Base-by-base conservation (phyloP, 2,888 invertebrate species). In the Ceriagrion tenellum region DNA sequence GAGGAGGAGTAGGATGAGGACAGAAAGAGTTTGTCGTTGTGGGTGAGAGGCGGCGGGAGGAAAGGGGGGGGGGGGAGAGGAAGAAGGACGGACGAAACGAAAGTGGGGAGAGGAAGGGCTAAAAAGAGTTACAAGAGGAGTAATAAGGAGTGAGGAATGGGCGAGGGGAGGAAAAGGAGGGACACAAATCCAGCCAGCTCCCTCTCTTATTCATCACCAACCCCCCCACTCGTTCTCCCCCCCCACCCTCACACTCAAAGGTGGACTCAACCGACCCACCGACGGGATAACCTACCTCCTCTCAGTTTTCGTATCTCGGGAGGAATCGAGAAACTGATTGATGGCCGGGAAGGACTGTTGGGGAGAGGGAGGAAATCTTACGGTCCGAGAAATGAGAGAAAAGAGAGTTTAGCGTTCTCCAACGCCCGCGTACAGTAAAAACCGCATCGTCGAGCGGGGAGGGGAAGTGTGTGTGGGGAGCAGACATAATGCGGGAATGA, bases 271-370 rank as follows among this genome's bases (percentile, higher is more conserved):
- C n/a, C 3, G 12, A 35, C 74, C 74, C 74, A 81, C 74, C 74
- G 35, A 20, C 30, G 74, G 69, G 74, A 81, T 30, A 35, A 47
- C 93, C 47, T 69, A 81, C 69, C 47, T 63, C 69, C 30, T 47
- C 91, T 91, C 69, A 47, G 69, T 93, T 93, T 93, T 69, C 69
- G 69, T 93, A 69, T 93, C 69, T 93, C 47, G 40, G 59, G 93
- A 69, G 69, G 93, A 93, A 93, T 93, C 93, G 63, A 35, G 93
- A 63, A 56, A 69, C 93, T 93, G 93, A 93, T 93, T 93, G 93
- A 93, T 93, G 93, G 69, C 69, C 55, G 89, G 3, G 69, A 93
- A 47, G 69, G 69, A 63, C 55, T 23, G 6, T 26, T n/a, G 4
- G 47, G 40, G 59, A 8, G 59, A 59, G 55, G 89, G 55, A 23